phyloP scores from a whole-genome alignment of 2,797 vertebrate species.

The Acipenser transmontanus region DNA sequence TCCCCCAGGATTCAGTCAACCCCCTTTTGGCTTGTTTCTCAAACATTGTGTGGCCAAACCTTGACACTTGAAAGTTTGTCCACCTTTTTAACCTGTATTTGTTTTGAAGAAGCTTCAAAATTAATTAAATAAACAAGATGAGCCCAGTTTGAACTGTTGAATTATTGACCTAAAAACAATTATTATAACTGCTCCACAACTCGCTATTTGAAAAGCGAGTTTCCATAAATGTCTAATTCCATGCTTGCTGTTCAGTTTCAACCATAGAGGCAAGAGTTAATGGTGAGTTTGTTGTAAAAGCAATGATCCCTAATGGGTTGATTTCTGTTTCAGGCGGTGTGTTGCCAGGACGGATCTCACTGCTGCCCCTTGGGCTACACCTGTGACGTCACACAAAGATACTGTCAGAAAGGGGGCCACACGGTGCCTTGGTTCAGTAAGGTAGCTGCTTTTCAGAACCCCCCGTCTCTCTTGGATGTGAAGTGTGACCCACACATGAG shows the following conservation, averaged over 20 bases:
- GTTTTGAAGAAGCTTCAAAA: too few relatives aligned
- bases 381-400: slow-evolving; percentile 41
- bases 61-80: too few relatives aligned
- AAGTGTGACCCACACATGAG: slow-evolving; percentile 59
- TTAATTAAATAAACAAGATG: too few relatives aligned
- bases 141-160: too few relatives aligned
- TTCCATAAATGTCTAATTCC: not conserved
- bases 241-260: slow-evolving; percentile 32
- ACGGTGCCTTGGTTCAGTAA: slow-evolving; percentile 54
- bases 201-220: not conserved
- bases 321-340: slow-evolving; percentile 48
- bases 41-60: too few relatives aligned
- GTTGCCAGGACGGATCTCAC: slow-evolving; percentile 54
- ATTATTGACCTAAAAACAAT: too few relatives aligned
- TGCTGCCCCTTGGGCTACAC: slow-evolving; percentile 58
- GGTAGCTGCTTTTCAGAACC: slow-evolving; percentile 30
- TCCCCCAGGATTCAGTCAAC: too few relatives aligned
- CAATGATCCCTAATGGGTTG: not conserved
- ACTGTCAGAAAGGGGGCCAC: slow-evolving; percentile 38
- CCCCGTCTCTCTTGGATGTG: slow-evolving; percentile 28
- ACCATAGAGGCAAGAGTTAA: too few relatives aligned
- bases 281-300: too few relatives aligned
- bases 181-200: not conserved
- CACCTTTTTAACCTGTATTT: too few relatives aligned
- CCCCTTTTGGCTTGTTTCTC: too few relatives aligned